Evolutionary conservation across 2,888 invertebrate genomes (phyloP), one percentile per base, ranked within the genome.

Genomic region (Drosophila pseudotakahashii): DNA sequence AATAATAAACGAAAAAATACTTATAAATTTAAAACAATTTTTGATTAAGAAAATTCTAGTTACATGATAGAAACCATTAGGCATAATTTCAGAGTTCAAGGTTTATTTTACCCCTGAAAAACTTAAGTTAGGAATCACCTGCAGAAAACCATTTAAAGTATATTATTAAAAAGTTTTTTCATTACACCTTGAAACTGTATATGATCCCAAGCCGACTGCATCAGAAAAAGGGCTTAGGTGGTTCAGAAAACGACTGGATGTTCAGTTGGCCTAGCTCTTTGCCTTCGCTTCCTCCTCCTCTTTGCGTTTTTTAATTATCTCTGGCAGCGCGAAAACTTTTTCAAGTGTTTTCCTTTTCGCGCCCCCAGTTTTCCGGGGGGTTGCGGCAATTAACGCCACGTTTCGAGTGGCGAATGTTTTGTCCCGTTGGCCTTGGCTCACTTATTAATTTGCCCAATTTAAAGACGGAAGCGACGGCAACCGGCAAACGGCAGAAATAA

Each of bases 381-480:
- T 69, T 77, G 55, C 75, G 66, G 79, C 79, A 78, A 81, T 83
- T 81, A 81, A 84, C 81, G 77, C 69, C 75, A 57, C 67, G 73
- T 73, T 67, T 67, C 58, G 48, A 54, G 50, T 63, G 51, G 61
- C 71, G 55, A 39, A 58, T 63, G 70, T 71, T 62, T 54, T 73
- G 64, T 64, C 66, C 73, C 10, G 32, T 45, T 36, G 44, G 60
- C 48, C 39, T 51, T 54, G 80, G 66, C 61, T 57, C 61, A 66
- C 73, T 62, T 79, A 84, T 76, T 77, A 84, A 84, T 81, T 81
- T 84, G 77, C 69, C 63, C 81, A 84, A 84, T 84, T 84, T 73
- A 11, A 41, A 39, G 75, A 62, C 79, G 77, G 79, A 83, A 78
- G 84, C 74, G 61, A 81, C 74, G 59, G 66, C 73, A 53, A 67